Conservation (phyloP, 35 echinoderm and acorn worm genomes). For the Lytechinus pictus region DNA sequence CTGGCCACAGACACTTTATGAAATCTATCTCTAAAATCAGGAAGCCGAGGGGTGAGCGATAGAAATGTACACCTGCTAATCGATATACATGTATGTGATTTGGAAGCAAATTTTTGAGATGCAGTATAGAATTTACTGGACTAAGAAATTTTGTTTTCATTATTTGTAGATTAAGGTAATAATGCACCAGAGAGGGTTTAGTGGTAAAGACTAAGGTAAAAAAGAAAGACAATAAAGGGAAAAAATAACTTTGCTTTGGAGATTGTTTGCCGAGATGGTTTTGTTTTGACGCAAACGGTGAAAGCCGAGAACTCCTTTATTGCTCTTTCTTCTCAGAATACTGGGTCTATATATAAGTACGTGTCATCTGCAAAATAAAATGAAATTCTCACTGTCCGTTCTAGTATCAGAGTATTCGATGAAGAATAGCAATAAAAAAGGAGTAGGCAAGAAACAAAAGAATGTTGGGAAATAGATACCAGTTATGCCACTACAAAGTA, state of each 20-base stretch:
- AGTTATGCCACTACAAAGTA: too few relatives aligned
- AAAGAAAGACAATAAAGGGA: not conserved
- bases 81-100: not conserved
- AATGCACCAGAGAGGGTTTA: not conserved
- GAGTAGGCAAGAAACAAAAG: not conserved
- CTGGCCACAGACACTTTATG: not conserved
- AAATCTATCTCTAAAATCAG: not conserved
- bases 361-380: not conserved
- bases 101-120: not conserved
- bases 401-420: not conserved
- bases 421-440: not conserved
- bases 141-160: not conserved
- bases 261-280: not conserved
- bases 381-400: not conserved
- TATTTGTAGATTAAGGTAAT: not conserved
- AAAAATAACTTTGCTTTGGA: not conserved
- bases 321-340: conserved; percentile 11
- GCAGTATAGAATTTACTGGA: not conserved
- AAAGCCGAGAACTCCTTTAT: not conserved
- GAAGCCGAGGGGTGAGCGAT: not conserved
- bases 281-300: not conserved
- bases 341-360: not conserved
- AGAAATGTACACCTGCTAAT: not conserved
- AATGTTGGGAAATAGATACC: not conserved
- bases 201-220: not conserved